Evolutionary conservation across 2,113 vertebrate species (phyloP).

Genomic region (Hassar affinis): DNA sequence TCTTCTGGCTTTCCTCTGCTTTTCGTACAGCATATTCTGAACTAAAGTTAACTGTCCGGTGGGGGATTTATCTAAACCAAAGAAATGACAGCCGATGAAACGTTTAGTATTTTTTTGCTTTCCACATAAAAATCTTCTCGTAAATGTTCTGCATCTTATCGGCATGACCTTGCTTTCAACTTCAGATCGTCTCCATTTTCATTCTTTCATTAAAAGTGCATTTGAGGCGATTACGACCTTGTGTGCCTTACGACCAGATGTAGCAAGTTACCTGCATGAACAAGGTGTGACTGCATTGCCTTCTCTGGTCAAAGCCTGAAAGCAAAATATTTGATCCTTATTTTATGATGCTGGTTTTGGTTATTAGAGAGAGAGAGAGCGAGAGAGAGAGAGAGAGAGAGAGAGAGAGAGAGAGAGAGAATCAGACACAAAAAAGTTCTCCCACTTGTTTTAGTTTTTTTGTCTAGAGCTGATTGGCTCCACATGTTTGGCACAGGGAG

Average conservation of each 20-base stretch:
- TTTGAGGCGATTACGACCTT: constrained; percentile 34
- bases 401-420: not conserved
- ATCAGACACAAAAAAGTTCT: not conserved
- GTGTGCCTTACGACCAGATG: constrained; percentile 7
- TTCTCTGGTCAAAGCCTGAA: not conserved
- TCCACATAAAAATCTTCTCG: constrained; percentile 22
- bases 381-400: constrained; percentile 21
- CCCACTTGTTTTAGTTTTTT: constrained; percentile 30
- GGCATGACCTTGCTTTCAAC: constrained; percentile 29
- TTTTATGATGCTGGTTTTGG: not conserved
- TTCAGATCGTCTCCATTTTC: constrained; percentile 11
- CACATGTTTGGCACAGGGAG: constrained; percentile 50
- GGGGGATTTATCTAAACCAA: constrained; percentile 5
- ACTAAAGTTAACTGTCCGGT: not conserved
- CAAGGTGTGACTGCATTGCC: constrained; percentile 15
- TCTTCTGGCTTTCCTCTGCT: constrained; percentile 24
- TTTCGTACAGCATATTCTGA: not conserved
- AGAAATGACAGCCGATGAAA: constrained; percentile 7
- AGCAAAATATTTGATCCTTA: not conserved
- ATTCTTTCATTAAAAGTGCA: constrained; percentile 14
- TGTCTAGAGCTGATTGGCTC: constrained; percentile 44
- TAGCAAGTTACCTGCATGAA: constrained; percentile 27
- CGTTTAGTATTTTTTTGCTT: not conserved
- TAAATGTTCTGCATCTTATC: constrained; percentile 39
- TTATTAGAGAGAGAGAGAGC: constrained; percentile 11